A percentile compares a stretch with the other conserved stretches of the same genome.
These are phyloP conservation scores for Ranitomeya variabilis DNA, from an alignment of 2,113 vertebrate genomes.

Conservation along the genomic window DNA sequence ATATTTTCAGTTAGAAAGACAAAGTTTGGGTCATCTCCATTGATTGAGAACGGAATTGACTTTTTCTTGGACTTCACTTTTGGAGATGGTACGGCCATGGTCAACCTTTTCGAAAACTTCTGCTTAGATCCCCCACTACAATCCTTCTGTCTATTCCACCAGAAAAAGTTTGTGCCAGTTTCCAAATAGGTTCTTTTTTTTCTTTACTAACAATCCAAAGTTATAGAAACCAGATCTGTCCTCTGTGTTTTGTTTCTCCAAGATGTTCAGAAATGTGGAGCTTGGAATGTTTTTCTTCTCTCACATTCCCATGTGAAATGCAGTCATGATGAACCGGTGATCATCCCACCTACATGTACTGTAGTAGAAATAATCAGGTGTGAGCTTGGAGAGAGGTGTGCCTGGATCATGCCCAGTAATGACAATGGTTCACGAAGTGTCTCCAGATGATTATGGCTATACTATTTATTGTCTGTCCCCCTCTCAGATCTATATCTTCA, in stretches of 20 bases:
- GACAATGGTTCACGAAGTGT: neutral
- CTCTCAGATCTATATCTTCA: constrained; percentile 34
- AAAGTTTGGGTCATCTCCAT: neutral
- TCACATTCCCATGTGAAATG: constrained; percentile 25
- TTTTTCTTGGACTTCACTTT: constrained; percentile 29
- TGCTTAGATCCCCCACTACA: neutral
- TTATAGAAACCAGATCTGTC: neutral
- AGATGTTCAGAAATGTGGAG: neutral
- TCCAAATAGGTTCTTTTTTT: neutral
- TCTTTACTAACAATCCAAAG: neutral
- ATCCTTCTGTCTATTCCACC: neutral
- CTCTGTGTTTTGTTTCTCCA: constrained; percentile 10
- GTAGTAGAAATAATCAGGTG: constrained; percentile 17
- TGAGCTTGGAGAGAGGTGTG: constrained; percentile 1
- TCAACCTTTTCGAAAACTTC: neutral
- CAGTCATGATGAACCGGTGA: constrained; percentile 8
- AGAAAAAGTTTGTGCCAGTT: neutral
- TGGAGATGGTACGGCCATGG: constrained; percentile 24
- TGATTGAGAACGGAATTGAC: neutral
- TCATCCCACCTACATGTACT: neutral
- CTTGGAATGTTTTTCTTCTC: constrained; percentile 22
- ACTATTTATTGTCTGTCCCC: neutral
- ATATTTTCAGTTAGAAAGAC: constrained; percentile 28
- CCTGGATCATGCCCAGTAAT: constrained; percentile 2
- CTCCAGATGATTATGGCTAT: constrained; percentile 20